phyloP scores from a whole-genome alignment of 2,113 vertebrate species.

The Bombycilla garrulus region DNA sequence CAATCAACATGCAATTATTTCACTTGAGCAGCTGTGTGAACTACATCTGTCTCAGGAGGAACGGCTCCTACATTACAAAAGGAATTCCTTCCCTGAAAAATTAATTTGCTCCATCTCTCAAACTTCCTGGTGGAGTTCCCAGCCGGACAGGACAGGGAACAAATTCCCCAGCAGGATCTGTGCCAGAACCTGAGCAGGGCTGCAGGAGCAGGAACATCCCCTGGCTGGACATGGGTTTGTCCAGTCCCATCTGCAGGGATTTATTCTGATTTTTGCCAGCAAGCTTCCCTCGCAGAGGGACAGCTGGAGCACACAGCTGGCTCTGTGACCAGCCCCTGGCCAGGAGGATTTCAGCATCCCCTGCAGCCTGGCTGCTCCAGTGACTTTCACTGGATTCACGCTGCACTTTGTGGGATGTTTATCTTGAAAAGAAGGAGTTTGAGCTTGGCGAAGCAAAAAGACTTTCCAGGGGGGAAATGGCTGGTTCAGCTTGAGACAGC shows the following conservation, averaged over 20 bases:
- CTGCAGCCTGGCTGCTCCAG: neutral
- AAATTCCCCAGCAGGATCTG: neutral
- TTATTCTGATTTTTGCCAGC: neutral
- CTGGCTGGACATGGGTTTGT: neutral
- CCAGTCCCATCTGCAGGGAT: accelerated
- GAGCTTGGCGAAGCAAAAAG: neutral
- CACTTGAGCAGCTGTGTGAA: neutral
- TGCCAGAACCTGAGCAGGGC: neutral
- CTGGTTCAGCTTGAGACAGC: neutral
- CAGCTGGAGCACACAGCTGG: neutral
- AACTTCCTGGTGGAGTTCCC: neutral
- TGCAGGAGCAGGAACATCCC: neutral
- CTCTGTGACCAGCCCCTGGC: neutral
- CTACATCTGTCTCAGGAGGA: neutral
- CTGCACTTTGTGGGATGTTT: neutral
- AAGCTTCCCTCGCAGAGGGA: neutral
- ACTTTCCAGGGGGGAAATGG: neutral
- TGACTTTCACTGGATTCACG: neutral
- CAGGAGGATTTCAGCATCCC: neutral
- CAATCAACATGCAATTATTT: neutral
- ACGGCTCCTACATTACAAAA: neutral
- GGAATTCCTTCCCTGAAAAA: neutral
- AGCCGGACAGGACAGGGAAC: neutral
- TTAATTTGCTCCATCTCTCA: neutral
- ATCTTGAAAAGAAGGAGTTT: neutral